Base-by-base conservation (phyloP, 2,797 vertebrate species). In the Heliangelus exortis region DNA sequence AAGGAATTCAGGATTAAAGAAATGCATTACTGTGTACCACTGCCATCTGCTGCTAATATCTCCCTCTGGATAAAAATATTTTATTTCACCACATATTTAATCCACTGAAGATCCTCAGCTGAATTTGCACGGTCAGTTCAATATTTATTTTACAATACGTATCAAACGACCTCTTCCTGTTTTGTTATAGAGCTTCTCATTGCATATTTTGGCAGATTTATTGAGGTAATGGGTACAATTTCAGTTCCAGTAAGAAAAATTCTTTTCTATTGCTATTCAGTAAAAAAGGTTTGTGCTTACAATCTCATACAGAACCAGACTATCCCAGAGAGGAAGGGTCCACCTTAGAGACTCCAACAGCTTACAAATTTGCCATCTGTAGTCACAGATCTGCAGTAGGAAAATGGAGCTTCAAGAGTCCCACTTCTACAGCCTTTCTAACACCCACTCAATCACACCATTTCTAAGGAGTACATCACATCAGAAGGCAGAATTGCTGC, bases 41-140 rank as follows among this genome's bases (percentile, higher is more conserved):
- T 95, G 81, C 90, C 93, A 96, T 97, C 93, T 93, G 75, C 92
- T 94, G 92, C 90, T 97, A 96, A 89, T 86, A 88, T 84, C 54
- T 92, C 81, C 45, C 83, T 92, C 66, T 76, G 82, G 94, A 45
- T 54, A 63, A 20, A 79, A 67, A 63, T 41, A 29, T 84, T 68
- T 94, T 84, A 92, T 88, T 93, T 96, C 39, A 79, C 84, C 41
- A 77, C 41, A 21, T 36, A 88, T 62, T 87, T 92, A 93, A 78
- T 68, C 34, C 34, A 77, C 29, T 83, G n/a, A 87, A 87, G 72
- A 45, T 22, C 74, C 53, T 73, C n/a, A 84, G 21, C 41, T 82
- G 34, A 85, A 83, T 84, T 54, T 69, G 36, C 36, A 82, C 54
- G 50, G 67, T 83, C 41, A 41, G 59, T 39, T 90, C 76, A 93